Conservation (phyloP, 2,797 vertebrate species). For the Schizothorax lantsangensis region DNA sequence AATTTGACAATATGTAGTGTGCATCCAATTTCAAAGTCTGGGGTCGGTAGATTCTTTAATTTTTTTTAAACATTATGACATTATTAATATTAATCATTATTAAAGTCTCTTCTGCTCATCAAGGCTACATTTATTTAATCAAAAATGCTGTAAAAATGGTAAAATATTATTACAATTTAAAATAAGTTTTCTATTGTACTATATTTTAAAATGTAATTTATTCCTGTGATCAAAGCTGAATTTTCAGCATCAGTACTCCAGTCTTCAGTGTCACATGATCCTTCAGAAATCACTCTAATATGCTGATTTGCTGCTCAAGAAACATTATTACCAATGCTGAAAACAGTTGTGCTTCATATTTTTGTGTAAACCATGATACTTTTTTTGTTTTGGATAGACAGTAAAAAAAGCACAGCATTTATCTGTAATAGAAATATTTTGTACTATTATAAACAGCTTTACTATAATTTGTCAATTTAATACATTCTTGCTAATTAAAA, state of each 20-base stretch:
- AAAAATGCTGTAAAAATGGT: no score
- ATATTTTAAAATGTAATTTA: not conserved
- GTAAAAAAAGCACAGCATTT: not conserved
- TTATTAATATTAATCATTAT: not conserved
- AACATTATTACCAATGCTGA: no score
- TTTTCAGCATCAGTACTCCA: not conserved
- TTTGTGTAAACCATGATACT: not conserved
- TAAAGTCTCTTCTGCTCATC: not conserved
- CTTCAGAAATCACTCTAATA: not conserved
- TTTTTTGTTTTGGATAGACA: not conserved
- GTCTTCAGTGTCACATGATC: not conserved
- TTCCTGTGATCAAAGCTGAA: not conserved
- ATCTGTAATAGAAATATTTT: constrained; percentile 2
- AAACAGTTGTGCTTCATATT: not conserved
- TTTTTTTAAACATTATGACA: not conserved
- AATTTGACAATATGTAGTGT: not conserved
- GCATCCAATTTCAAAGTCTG: not conserved
- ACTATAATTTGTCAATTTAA: not conserved
- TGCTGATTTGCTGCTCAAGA: not conserved
- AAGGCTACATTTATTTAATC: not conserved
- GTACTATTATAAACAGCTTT: not conserved
- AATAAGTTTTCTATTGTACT: no score
- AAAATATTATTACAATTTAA: no score
- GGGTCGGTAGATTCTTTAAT: not conserved
- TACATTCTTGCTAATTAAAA: not conserved